phyloP scores from a whole-genome alignment of 2,113 vertebrate genomes.

The Peromyscus maniculatus region DNA sequence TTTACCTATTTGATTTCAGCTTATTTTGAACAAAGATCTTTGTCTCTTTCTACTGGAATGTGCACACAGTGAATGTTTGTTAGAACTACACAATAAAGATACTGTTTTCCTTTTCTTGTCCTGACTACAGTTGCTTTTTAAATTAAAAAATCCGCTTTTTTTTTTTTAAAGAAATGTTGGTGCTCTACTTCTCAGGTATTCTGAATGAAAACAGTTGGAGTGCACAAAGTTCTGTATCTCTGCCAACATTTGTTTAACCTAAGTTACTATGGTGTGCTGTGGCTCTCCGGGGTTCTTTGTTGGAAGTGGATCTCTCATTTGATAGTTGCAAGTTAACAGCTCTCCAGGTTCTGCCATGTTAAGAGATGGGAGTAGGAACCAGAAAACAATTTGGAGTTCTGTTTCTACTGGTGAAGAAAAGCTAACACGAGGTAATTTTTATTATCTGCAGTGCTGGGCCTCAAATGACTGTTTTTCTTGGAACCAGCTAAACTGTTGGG shows the following conservation, averaged over 20 bases:
- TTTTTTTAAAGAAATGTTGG: not conserved
- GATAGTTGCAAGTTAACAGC: not conserved
- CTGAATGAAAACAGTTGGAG: constrained; percentile 25
- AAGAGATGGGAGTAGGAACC: not conserved
- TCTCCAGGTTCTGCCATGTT: not conserved
- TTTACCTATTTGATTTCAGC: constrained; percentile 78
- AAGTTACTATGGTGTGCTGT: not conserved
- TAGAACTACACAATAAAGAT: constrained; percentile 74
- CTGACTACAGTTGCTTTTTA: constrained; percentile 32
- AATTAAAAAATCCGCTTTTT: not conserved
- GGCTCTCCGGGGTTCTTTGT: not conserved
- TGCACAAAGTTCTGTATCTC: not conserved
- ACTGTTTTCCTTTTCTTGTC: constrained; percentile 78
- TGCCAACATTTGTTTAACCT: not conserved
- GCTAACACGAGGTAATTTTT: not conserved
- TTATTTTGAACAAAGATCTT: constrained; percentile 82
- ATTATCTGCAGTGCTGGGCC: constrained; percentile 35
- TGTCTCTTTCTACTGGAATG: constrained; percentile 82
- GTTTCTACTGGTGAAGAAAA: constrained; percentile 58
- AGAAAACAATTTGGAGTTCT: not conserved
- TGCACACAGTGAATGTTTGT: constrained; percentile 67
- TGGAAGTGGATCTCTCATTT: not conserved
- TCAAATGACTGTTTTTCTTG: constrained; percentile 65
- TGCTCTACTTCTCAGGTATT: constrained; percentile 71
- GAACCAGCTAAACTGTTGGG: constrained; percentile 53